These are phyloP conservation scores for Caretta caretta DNA, from an alignment of 2,113 vertebrate genomes.

Conservation along the genomic window DNA sequence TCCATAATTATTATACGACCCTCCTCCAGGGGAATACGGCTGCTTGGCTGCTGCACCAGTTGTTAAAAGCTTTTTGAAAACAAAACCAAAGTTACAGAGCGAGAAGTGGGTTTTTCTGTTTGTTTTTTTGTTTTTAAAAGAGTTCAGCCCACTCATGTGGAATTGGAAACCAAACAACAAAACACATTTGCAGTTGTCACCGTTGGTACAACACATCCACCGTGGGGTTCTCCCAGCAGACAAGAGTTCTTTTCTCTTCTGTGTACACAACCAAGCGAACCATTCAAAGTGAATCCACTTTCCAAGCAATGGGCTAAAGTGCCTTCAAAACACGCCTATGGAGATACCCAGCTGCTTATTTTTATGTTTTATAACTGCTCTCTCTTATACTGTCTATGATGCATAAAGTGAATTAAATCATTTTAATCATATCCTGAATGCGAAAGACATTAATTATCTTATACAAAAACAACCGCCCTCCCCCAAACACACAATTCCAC, in stretches of 20 bases:
- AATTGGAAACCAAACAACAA: slow-evolving; percentile 50
- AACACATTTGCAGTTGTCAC: slow-evolving; percentile 47
- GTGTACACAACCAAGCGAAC: slow-evolving; percentile 33
- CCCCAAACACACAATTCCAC: background rate
- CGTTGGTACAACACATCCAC: background rate
- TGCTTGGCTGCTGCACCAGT: background rate
- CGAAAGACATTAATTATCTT: background rate
- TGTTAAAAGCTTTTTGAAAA: background rate
- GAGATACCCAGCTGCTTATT: background rate
- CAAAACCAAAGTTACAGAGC: slow-evolving; percentile 30
- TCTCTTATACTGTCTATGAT: background rate
- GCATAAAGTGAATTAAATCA: slow-evolving; percentile 5
- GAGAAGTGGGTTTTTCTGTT: background rate
- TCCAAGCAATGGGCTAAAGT: slow-evolving; percentile 12
- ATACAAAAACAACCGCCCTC: background rate
- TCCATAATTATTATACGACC: background rate
- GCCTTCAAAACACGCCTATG: slow-evolving; percentile 1
- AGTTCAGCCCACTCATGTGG: background rate
- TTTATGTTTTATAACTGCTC: slow-evolving; percentile 34
- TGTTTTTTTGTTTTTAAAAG: background rate
- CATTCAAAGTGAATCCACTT: slow-evolving; percentile 36
- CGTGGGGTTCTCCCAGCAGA: slow-evolving; percentile 24
- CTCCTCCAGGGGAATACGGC: background rate
- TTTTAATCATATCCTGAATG: background rate
- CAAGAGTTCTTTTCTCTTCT: slow-evolving; percentile 33